Percentiles rank a stretch among this genome's conserved stretches.
Evolutionary conservation across 2,113 vertebrate genomes (phyloP).

Genomic region (Machaerirhynchus nigripectus): DNA sequence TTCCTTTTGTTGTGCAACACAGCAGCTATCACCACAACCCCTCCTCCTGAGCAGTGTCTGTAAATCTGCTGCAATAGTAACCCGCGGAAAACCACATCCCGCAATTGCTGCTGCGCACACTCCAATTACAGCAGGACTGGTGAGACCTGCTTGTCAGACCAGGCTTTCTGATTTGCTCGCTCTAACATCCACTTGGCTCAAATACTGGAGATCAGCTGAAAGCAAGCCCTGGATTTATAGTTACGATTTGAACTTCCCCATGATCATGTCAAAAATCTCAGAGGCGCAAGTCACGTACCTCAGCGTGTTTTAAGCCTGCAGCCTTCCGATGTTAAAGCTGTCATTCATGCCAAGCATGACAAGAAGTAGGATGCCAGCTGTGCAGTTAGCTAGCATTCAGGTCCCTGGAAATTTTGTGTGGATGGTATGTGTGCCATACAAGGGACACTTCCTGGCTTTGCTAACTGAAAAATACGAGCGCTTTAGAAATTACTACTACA

Average conservation of each 20-base stretch:
- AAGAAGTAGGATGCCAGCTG: not conserved
- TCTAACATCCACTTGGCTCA: not conserved
- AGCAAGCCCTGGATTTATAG: not conserved
- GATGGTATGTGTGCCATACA: not conserved
- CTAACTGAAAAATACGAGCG: not conserved
- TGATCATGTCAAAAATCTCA: not conserved
- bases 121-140: not conserved
- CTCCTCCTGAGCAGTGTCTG: not conserved
- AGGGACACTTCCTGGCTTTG: not conserved
- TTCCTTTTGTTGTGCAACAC: not conserved
- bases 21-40: not conserved
- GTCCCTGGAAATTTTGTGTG: not conserved
- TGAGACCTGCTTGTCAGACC: not conserved
- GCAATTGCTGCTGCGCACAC: not conserved
- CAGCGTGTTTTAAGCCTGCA: not conserved
- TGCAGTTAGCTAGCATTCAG: not conserved
- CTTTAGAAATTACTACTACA: not conserved
- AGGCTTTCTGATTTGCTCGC: not conserved
- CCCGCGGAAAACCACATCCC: not conserved
- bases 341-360: not conserved
- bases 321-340: not conserved
- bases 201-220: not conserved
- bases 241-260: rapidly evolving
- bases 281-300: not conserved
- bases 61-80: not conserved